Conservation (phyloP, 2,797 vertebrate genomes). For the Phalanger gymnotis region DNA sequence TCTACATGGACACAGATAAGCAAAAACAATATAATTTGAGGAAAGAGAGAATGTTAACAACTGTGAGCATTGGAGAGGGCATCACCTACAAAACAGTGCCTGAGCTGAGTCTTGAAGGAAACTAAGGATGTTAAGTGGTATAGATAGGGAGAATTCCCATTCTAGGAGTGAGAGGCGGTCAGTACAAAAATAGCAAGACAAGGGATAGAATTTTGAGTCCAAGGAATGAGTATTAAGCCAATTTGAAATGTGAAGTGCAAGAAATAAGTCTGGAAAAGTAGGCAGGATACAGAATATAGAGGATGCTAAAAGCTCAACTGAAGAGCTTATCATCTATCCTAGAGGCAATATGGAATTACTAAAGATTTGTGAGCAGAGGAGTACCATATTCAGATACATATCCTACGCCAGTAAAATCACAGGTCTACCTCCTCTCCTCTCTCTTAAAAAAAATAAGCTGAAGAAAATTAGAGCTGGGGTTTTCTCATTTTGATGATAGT, state of each 20-base stretch:
- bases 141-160: background rate
- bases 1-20: background rate
- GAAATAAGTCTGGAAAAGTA: background rate
- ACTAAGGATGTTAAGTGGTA: background rate
- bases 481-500: background rate
- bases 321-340: background rate
- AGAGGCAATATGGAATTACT: background rate
- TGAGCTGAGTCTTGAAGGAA: background rate
- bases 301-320: background rate
- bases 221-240: background rate
- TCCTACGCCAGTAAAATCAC: background rate
- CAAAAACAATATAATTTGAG: background rate
- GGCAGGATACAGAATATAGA: background rate
- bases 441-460: background rate
- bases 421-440: background rate
- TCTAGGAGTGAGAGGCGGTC: background rate
- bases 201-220: background rate
- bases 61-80: background rate
- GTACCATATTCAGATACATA: background rate
- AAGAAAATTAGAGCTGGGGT: background rate
- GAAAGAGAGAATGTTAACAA: background rate
- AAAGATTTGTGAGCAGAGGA: background rate
- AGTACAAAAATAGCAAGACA: background rate
- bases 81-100: background rate
- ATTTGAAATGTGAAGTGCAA: background rate